A percentile compares a stretch with the other conserved stretches of the same genome.
These are phyloP conservation scores for Eudyptes chrysolophus DNA, from an alignment of 2,113 vertebrate genomes.

Conservation along the genomic window DNA sequence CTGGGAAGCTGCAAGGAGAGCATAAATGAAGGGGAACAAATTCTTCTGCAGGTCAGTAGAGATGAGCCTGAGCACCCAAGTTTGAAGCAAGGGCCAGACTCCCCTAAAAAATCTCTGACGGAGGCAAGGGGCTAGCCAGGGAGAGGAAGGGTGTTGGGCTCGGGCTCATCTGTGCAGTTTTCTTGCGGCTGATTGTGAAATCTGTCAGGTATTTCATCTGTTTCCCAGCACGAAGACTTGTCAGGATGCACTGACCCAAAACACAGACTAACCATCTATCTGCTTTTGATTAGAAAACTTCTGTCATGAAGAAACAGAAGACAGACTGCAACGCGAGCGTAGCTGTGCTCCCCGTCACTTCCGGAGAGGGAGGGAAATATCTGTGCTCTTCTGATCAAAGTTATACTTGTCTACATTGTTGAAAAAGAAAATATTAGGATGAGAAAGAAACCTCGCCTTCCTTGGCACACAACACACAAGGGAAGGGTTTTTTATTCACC, in stretches of 20 bases:
- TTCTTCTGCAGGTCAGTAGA: background rate
- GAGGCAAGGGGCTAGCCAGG: background rate
- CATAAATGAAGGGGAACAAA: background rate
- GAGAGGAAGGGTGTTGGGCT: background rate
- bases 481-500: background rate
- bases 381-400: background rate
- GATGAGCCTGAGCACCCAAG: background rate
- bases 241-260: background rate
- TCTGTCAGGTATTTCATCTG: slow-evolving; percentile 20
- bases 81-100: background rate
- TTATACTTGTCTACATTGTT: background rate
- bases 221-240: background rate
- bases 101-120: fast-evolving
- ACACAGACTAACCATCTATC: background rate
- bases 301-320: background rate
- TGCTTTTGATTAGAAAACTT: slow-evolving; percentile 59
- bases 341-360: background rate
- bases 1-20: background rate
- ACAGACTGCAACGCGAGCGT: background rate
- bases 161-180: background rate
- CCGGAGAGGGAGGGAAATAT: background rate
- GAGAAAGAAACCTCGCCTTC: background rate
- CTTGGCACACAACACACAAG: background rate
- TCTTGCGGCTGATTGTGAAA: background rate
- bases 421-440: background rate